phyloP scores from a whole-genome alignment of 2,113 vertebrate species.

The Campylomormyrus tamandua region DNA sequence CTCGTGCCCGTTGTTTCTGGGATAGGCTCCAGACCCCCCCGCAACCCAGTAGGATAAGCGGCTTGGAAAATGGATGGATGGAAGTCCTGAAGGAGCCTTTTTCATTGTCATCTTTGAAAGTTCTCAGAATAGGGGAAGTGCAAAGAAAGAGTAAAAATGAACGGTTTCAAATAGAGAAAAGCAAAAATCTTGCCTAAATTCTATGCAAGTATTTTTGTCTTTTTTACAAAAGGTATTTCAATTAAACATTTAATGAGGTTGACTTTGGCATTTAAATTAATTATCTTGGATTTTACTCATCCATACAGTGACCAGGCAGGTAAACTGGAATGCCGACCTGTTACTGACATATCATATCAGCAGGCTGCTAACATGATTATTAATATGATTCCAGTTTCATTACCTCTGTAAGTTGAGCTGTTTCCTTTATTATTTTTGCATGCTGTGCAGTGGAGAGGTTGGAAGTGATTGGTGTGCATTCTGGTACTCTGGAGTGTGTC shows the following conservation, averaged over 20 bases:
- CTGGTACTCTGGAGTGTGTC: not conserved
- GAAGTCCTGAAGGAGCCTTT: constrained; percentile 3
- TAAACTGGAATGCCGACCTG: not conserved
- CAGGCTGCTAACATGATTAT: not conserved
- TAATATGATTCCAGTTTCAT: not conserved
- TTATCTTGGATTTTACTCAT: not conserved
- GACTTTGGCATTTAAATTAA: not conserved
- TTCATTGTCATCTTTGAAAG: constrained; percentile 26
- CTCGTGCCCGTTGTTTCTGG: too few relatives aligned
- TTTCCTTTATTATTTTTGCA: not conserved
- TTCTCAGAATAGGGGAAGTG: constrained; percentile 32
- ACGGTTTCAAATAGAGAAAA: not conserved
- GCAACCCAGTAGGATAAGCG: too few relatives aligned
- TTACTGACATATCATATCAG: not conserved
- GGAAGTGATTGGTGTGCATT: not conserved
- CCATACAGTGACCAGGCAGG: not conserved
- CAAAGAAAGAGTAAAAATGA: constrained; percentile 28
- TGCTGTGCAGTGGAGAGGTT: not conserved
- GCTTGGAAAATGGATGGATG: too few relatives aligned
- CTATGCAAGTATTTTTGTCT: constrained; percentile 11
- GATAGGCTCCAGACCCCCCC: too few relatives aligned
- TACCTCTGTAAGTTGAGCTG: not conserved
- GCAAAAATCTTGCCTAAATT: not conserved
- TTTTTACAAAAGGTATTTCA: not conserved
- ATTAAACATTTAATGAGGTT: constrained; percentile 1